Conservation (phyloP, 2,888 invertebrate species). For the Phaedon cochleariae region DNA sequence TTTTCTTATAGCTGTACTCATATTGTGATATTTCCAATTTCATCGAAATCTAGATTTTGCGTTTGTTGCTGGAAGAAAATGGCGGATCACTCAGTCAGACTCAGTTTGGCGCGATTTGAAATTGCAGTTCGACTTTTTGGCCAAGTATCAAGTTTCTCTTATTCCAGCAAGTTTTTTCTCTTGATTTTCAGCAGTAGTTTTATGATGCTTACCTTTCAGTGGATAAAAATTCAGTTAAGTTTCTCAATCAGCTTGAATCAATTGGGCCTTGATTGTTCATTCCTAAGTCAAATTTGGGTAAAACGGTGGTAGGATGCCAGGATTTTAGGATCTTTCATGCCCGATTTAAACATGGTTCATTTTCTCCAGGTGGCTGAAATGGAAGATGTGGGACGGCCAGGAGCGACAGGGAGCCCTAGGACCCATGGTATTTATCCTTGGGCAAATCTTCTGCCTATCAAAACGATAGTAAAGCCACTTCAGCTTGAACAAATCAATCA, state of each 20-base stretch:
- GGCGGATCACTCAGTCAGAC: constrained; percentile 45
- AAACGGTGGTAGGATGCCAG: constrained; percentile 61
- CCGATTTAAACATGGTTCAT: constrained; percentile 64
- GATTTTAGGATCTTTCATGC: constrained; percentile 60
- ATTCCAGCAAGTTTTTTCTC: constrained; percentile 28
- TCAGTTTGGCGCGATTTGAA: constrained; percentile 53
- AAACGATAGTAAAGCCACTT: constrained; percentile 56
- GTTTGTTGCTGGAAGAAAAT: constrained; percentile 45
- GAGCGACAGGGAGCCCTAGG: constrained; percentile 52
- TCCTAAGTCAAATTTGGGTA: constrained; percentile 43
- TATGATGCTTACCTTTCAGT: constrained; percentile 43
- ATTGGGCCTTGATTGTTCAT: constrained; percentile 15
- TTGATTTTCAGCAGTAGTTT: constrained; percentile 42
- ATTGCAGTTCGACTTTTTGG: constrained; percentile 33
- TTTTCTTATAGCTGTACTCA: constrained; percentile 45
- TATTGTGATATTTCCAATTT: constrained; percentile 35
- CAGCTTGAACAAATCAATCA: constrained; percentile 42
- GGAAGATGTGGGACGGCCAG: constrained; percentile 49
- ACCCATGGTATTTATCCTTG: constrained; percentile 69
- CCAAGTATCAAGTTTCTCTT: constrained; percentile 26
- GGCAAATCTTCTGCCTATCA: constrained; percentile 62
- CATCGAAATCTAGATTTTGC: constrained; percentile 38
- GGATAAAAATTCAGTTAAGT: constrained; percentile 9
- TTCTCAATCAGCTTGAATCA: not conserved
- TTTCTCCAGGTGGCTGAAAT: constrained; percentile 65